Percentiles rank a stretch among this genome's conserved stretches.
Conservation (phyloP, 64 coral and sea anemone genomes). For the Acropora tenuis region DNA sequence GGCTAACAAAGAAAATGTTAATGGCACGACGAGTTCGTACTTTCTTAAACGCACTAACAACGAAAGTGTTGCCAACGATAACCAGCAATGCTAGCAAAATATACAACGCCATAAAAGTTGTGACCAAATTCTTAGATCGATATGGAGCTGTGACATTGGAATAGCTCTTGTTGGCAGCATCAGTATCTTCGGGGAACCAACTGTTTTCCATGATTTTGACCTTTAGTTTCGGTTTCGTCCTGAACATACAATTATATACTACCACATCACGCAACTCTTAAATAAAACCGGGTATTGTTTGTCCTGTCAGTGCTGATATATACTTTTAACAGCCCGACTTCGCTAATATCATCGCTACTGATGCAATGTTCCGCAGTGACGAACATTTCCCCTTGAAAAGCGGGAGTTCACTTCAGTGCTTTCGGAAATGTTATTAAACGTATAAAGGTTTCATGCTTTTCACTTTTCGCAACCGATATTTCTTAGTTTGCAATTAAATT, state of each 20-base stretch:
- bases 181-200: background rate
- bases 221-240: background rate
- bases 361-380: background rate
- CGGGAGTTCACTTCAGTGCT: background rate
- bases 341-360: no score
- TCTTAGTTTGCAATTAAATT: background rate
- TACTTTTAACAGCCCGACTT: background rate
- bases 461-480: background rate
- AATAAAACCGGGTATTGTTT: background rate
- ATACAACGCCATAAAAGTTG: slow-evolving; percentile 27
- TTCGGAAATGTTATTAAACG: background rate
- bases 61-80: slow-evolving; percentile 52
- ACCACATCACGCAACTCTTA: background rate
- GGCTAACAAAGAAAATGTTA: slow-evolving; percentile 64
- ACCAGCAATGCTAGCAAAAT: slow-evolving; percentile 34
- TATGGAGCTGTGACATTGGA: background rate
- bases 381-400: background rate
- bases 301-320: background rate
- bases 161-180: background rate
- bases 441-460: background rate
- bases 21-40: slow-evolving; percentile 25
- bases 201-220: background rate
- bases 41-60: slow-evolving; percentile 44
- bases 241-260: background rate
- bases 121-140: slow-evolving; percentile 17